Percentiles rank a stretch among this genome's conserved stretches.
Conservation (phyloP, 2,797 vertebrate genomes). For the Aythya fuligula region DNA sequence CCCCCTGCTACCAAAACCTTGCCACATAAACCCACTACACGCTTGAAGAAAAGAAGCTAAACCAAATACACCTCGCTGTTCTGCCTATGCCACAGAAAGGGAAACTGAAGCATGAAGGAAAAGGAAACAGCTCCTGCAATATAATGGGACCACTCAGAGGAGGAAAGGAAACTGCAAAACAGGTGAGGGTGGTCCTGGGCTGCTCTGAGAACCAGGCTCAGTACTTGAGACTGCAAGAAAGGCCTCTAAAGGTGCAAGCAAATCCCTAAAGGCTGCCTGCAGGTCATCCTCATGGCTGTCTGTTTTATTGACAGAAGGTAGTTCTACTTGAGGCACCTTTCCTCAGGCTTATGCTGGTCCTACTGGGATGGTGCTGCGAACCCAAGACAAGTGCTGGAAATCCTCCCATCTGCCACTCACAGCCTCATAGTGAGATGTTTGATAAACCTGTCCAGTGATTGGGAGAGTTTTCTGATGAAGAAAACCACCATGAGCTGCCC, state of each 20-base stretch:
- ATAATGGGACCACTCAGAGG: neutral
- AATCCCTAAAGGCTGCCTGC: neutral
- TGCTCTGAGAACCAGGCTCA: neutral
- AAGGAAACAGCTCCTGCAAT: neutral
- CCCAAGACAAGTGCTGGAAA: neutral
- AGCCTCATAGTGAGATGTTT: rapidly evolving
- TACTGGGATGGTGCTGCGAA: neutral
- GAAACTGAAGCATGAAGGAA: neutral
- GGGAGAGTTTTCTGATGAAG: neutral
- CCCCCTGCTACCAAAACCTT: no score
- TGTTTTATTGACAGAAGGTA: neutral
- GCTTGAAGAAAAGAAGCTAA: neutral
- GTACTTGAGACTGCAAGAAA: neutral
- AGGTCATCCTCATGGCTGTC: no score
- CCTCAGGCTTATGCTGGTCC: neutral
- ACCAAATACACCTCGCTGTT: neutral
- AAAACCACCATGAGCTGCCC: neutral
- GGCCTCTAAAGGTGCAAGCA: neutral
- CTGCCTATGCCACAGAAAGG: neutral
- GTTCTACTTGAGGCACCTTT: neutral
- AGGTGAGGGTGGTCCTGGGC: neutral
- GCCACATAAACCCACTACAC: no score
- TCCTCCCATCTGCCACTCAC: neutral
- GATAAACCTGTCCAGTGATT: neutral
- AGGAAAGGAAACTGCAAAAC: neutral